These are phyloP conservation scores for Notiomystis cincta DNA, from an alignment of 2,113 vertebrate species.

Conservation along the genomic window DNA sequence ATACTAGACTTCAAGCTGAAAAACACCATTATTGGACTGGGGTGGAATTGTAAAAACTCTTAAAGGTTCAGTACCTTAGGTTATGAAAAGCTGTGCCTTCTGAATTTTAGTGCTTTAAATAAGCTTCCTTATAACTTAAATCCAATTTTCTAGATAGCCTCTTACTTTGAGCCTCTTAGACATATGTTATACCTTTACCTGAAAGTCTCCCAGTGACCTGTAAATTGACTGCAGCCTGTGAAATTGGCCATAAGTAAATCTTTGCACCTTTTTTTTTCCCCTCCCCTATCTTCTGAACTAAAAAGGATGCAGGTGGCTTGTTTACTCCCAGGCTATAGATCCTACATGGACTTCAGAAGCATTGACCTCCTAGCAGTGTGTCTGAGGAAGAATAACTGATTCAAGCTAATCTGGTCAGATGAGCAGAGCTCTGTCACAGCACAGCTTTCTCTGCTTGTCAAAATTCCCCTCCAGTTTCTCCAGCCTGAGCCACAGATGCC, in stretches of 20 bases:
- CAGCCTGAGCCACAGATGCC: neutral
- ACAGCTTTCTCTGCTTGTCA: neutral
- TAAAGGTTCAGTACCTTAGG: neutral
- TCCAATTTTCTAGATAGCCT: constrained; percentile 42
- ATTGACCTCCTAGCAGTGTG: neutral
- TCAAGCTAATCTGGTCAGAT: neutral
- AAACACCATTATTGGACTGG: neutral
- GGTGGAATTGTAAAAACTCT: neutral
- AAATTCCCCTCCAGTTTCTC: neutral
- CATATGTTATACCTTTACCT: neutral
- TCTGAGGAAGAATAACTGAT: neutral
- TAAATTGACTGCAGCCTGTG: constrained; percentile 26
- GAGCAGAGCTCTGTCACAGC: neutral
- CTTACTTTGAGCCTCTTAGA: constrained; percentile 9
- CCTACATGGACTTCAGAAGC: neutral
- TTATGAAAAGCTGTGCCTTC: constrained; percentile 1
- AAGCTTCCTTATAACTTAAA: constrained; percentile 43
- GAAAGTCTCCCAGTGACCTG: constrained; percentile 15
- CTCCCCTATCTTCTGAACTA: neutral
- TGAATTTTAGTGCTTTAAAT: constrained; percentile 30
- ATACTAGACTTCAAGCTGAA: neutral
- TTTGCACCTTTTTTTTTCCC: neutral
- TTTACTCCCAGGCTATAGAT: neutral
- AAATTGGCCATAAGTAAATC: constrained; percentile 33
- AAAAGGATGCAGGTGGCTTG: neutral